phyloP scores from a whole-genome alignment of 2,113 vertebrate species.

The Notothenia coriiceps region DNA sequence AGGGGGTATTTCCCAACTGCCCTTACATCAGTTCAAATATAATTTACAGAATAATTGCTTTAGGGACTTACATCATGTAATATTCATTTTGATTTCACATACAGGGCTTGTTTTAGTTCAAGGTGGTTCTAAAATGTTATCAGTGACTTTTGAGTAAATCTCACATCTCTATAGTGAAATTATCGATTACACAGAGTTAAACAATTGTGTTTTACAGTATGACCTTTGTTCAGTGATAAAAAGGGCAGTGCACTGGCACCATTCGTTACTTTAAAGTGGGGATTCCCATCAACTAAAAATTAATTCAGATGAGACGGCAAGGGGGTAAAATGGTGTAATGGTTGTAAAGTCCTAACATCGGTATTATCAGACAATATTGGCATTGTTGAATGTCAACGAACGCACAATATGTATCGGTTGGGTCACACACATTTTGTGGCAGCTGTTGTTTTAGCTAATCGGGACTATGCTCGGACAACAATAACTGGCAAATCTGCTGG shows the following conservation, averaged over 20 bases:
- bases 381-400: too few relatives aligned
- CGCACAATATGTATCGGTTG: too few relatives aligned
- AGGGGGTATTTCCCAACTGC: slow-evolving; percentile 9
- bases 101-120: neutral
- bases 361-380: too few relatives aligned
- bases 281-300: neutral
- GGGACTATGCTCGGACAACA: too few relatives aligned
- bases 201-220: neutral
- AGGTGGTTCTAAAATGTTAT: neutral
- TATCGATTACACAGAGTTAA: neutral
- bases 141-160: neutral
- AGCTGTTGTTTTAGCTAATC: too few relatives aligned
- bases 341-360: too few relatives aligned
- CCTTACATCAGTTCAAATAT: neutral
- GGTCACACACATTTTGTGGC: too few relatives aligned
- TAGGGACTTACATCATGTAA: neutral
- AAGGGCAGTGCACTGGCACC: neutral
- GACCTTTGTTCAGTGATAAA: neutral
- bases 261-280: neutral
- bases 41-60: neutral
- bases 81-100: neutral
- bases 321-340: too few relatives aligned
- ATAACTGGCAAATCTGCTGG: too few relatives aligned
- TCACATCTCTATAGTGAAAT: neutral
- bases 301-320: neutral